These are phyloP conservation scores for Strix aluco DNA, from an alignment of 2,113 vertebrate genomes.

Conservation along the genomic window DNA sequence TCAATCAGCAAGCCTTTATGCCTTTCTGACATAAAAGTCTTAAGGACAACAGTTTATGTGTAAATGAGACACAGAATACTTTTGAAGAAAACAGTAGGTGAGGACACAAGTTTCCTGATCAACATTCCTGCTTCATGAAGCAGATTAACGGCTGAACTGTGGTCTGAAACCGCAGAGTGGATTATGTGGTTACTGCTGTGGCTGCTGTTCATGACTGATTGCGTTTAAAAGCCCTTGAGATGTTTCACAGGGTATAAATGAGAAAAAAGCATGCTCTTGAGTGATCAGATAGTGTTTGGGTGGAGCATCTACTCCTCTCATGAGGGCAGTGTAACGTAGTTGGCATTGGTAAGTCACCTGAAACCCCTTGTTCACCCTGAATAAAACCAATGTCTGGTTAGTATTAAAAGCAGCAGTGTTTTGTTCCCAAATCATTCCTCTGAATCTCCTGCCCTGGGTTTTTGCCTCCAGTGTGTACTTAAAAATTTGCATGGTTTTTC, in stretches of 20 bases:
- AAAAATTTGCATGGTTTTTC: neutral
- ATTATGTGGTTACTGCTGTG: neutral
- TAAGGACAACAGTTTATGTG: neutral
- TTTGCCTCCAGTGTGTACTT: neutral
- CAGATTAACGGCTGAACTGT: neutral
- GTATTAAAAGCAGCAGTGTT: neutral
- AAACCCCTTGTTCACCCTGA: accelerated
- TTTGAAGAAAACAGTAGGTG: neutral
- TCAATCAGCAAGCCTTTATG: neutral
- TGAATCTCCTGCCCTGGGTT: neutral
- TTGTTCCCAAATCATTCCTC: neutral
- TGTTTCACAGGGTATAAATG: neutral
- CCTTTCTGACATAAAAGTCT: neutral
- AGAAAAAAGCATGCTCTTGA: neutral
- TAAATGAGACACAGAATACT: neutral
- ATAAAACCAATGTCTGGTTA: neutral
- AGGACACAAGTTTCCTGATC: neutral
- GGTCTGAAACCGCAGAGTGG: accelerated
- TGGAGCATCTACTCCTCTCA: neutral
- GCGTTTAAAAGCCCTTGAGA: neutral
- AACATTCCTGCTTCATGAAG: neutral
- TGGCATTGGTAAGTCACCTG: neutral
- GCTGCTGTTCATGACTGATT: neutral
- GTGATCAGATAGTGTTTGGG: neutral
- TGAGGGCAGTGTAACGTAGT: accelerated